Base-by-base conservation (phyloP, 2,888 invertebrate genomes). In the Phania funesta region DNA sequence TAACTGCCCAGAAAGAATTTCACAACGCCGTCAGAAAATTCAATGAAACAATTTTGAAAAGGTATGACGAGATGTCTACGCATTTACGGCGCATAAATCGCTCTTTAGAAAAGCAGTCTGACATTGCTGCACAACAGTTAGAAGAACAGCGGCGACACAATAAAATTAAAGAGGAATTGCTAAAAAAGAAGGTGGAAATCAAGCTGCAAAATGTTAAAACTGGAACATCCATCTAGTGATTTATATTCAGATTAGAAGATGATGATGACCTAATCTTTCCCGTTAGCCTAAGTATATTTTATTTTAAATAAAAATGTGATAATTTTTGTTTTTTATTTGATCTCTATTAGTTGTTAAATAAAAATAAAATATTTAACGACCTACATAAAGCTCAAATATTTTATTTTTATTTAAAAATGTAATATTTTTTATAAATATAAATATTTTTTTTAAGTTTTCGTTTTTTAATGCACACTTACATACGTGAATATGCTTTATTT, bases 101-200 rank as follows among this genome's bases (percentile, higher is more conserved):
- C n/a, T n/a, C n/a, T n/a, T n/a, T n/a, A n/a, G n/a, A n/a, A n/a
- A n/a, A n/a, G n/a, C n/a, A n/a, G n/a, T n/a, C n/a, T n/a, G n/a
- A n/a, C n/a, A n/a, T n/a, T n/a, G n/a, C n/a, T n/a, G n/a, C n/a
- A n/a, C n/a, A n/a, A n/a, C n/a, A n/a, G n/a, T n/a, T n/a, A n/a
- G n/a, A n/a, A n/a, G n/a, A n/a, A n/a, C n/a, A n/a, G n/a, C n/a
- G n/a, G n/a, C n/a, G n/a, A n/a, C n/a, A n/a, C n/a, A n/a, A n/a
- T n/a, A n/a, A n/a, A n/a, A n/a, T n/a, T n/a, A n/a, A n/a, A n/a
- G n/a, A n/a, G n/a, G n/a, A n/a, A n/a, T n/a, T n/a, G n/a, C n/a
- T n/a, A n/a, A n/a, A n/a, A 16, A 46, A 46, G 46, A 46, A 46
- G 46, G 46, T 46, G n/a, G 46, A 46, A 46, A 46, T 46, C 18